Percentiles rank a stretch among this genome's conserved stretches.
These are phyloP conservation scores for Entosphenus tridentatus DNA, from an alignment of 2,113 vertebrate genomes.

Conservation along the genomic window DNA sequence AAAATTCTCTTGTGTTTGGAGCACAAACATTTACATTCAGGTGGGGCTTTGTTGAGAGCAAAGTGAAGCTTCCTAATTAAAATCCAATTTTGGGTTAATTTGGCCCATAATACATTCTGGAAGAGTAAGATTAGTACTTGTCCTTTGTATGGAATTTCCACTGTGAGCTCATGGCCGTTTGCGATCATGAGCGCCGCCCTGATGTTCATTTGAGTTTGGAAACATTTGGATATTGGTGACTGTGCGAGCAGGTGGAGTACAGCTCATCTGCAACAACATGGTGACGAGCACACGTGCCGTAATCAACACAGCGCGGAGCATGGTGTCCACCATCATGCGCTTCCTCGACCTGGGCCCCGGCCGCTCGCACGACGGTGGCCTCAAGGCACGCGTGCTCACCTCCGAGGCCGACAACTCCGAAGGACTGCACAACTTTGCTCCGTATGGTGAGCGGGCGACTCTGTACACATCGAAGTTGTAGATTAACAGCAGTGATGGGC, in stretches of 20 bases:
- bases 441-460: slow-evolving; percentile 36
- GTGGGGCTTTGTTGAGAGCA: too few relatives aligned
- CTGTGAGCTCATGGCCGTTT: too few relatives aligned
- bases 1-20: too few relatives aligned
- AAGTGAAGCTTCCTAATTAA: too few relatives aligned
- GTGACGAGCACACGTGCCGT: slow-evolving; percentile 95
- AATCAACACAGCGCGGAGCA: slow-evolving; percentile 92
- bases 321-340: slow-evolving; percentile 99
- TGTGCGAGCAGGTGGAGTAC: slow-evolving; percentile 49
- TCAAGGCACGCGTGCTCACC: slow-evolving; percentile 74
- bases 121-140: too few relatives aligned
- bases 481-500: too few relatives aligned
- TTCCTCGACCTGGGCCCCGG: slow-evolving; percentile 83
- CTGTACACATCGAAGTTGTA: not conserved
- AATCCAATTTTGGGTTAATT: too few relatives aligned
- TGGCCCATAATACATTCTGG: too few relatives aligned
- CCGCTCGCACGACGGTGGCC: slow-evolving; percentile 58
- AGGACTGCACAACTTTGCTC: slow-evolving; percentile 94
- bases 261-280: slow-evolving; percentile 98
- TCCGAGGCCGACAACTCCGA: slow-evolving; percentile 93
- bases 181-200: not conserved
- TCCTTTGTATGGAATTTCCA: too few relatives aligned
- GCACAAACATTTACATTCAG: too few relatives aligned
- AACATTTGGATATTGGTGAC: not conserved
- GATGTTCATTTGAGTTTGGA: not conserved